Base-by-base conservation (phyloP, 2,888 invertebrate genomes). In the Eilema depressum region DNA sequence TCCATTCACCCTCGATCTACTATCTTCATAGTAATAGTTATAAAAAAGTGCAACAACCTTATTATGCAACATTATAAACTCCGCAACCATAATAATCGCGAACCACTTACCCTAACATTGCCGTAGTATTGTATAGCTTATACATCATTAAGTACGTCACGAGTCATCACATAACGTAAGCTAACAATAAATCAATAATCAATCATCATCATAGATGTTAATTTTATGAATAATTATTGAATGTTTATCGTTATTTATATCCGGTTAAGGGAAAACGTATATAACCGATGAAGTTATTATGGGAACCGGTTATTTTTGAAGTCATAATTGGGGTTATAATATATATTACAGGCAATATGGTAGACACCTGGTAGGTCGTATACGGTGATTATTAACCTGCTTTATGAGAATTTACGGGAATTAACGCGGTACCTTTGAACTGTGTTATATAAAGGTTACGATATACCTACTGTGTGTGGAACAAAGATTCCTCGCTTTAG, bases 131-230 rank as follows among this genome's bases (percentile, higher is more conserved):
- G 30, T 64, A 53, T 69, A 60, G 59, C 28, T 64, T 59, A 10
- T 17, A 23, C 63, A 66, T 63, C 8, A 70, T 62, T 65, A 47
- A 59, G 41, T 71, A 66, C 71, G 60, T 63, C 66, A 68, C 61
- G 33, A 60, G 14, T 20, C 61, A 61, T 71, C 64, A 23, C 41
- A n/a, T 65, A 71, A 63, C 69, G 61, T 73, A 79, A 68, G 33
- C 79, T 69, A 78, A 57, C 69, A 37, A 73, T 8, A 62, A 56
- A 71, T 41, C 11, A 69, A 73, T 74, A 76, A 86, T 86, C 82
- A 83, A 86, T 87, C 81, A 86, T 77, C 76, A 83, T 85, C 77
- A 80, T 80, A 81, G 76, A 80, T 79, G 82, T 81, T 82, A 83
- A 81, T 84, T 79, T 78, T 78, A 80, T 83, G 63, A 67, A 73